A percentile compares a stretch with the other conserved stretches of the same genome.
Conservation (phyloP, 2,888 invertebrate genomes). For the Phortica okadai region DNA sequence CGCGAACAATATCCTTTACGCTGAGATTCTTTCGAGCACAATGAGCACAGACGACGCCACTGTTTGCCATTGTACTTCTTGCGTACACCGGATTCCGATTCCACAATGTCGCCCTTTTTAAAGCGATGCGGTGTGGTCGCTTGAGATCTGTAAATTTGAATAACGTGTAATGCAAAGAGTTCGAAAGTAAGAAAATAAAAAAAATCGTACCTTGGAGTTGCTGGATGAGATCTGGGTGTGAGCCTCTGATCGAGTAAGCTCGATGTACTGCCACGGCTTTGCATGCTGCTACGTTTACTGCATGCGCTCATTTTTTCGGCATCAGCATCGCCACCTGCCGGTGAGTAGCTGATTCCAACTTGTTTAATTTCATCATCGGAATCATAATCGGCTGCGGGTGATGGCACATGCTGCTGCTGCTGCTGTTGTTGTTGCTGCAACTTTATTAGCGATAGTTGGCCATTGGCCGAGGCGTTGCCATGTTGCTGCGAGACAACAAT, state of each 20-base stretch:
- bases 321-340: conserved; percentile 81
- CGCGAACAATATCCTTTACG: conserved; percentile 97
- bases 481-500: conserved; percentile 71
- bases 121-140: conserved; percentile 96
- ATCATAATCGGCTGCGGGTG: conserved; percentile 79
- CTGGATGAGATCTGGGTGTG: conserved; percentile 93
- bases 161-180: neutral
- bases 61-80: conserved; percentile 99
- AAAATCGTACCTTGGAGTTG: conserved; percentile 86
- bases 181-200: neutral
- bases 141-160: conserved; percentile 82
- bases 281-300: conserved; percentile 93
- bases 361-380: conserved; percentile 92
- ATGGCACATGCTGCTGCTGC: conserved; percentile 50
- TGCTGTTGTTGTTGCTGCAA: conserved; percentile 55
- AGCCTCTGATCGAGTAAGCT: conserved; percentile 89
- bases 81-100: conserved; percentile 85
- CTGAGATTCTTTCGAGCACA: conserved; percentile 98
- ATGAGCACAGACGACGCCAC: conserved; percentile 97
- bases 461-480: conserved; percentile 48
- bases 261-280: conserved; percentile 93
- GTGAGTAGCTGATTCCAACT: conserved; percentile 85
- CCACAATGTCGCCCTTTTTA: conserved; percentile 94
- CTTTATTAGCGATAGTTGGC: conserved; percentile 38
- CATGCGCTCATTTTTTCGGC: conserved; percentile 86